Conservation (phyloP, 2,888 invertebrate species). For the Holacanthella duospinosa region DNA sequence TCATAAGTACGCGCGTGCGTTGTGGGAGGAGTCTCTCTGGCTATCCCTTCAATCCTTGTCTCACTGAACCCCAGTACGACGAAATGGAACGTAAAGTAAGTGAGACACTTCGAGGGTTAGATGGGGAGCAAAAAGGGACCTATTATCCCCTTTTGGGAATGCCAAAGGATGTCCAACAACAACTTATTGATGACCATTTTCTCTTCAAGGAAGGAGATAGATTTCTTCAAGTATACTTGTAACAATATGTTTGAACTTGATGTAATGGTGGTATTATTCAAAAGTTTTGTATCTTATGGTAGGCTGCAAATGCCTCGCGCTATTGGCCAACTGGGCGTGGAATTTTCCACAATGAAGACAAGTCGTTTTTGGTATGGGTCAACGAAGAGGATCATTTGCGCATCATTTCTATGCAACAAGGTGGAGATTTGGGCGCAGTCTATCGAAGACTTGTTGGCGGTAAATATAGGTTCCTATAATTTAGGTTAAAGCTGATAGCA, state of each 20-base stretch:
- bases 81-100: conserved; percentile 44
- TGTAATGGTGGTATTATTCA: background rate
- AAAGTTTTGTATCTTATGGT: conserved; percentile 40
- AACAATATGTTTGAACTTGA: conserved; percentile 45
- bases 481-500: too few relatives aligned
- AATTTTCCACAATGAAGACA: conserved; percentile 42
- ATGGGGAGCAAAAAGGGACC: conserved; percentile 43
- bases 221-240: conserved; percentile 37
- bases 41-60: conserved; percentile 47
- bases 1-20: conserved; percentile 47
- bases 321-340: conserved; percentile 46
- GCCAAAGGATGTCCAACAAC: conserved; percentile 44
- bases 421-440: conserved; percentile 43
- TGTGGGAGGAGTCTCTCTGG: conserved; percentile 44
- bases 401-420: conserved; percentile 49
- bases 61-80: conserved; percentile 46
- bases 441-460: conserved; percentile 39
- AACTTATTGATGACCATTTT: conserved; percentile 47
- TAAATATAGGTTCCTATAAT: background rate
- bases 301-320: conserved; percentile 43
- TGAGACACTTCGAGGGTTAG: conserved; percentile 33
- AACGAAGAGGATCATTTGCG: conserved; percentile 50
- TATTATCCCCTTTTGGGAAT: conserved; percentile 45
- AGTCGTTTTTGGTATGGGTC: conserved; percentile 47
- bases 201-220: conserved; percentile 45